Base-by-base conservation (phyloP, 1,140 invertebrate species). In the Cryptotermes secundus region DNA sequence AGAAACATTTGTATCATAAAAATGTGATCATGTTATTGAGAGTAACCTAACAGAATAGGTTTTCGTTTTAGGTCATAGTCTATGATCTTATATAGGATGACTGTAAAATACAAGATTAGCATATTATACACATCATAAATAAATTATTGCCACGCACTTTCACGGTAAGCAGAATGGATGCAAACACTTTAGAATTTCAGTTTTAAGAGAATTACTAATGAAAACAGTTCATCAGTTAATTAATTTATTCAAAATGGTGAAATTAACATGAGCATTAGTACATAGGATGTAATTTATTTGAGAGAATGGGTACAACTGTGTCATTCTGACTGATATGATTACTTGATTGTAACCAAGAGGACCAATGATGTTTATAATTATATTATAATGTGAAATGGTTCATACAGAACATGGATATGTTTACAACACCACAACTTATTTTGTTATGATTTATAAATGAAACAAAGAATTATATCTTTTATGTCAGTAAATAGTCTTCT, bases 361-460 rank as follows among this genome's bases (percentile, higher is more conserved):
- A 72, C 59, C 59, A 72, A 72, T 72, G n/a, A 72, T 31, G 3
- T 72, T 72, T 72, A 72, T 14, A 72, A 72, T 19, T 72, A n/a
- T 72, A 65, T 72, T 72, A 72, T n/a, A 72, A 31, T 12, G n/a
- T 7, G 26, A 72, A n/a, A 72, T 31, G 59, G 26, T 72, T 72
- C 26, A 31, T 72, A 72, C 14, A 16, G n/a, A 72, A n/a, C 59
- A 72, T 31, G 26, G 59, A 72, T n/a, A 72, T 72, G 59, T 72
- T 72, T 31, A 72, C 3, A 72, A 72, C 59, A 72, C 59, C 59
- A 72, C 59, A 72, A 49, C 45, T 72, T 72, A 72, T 72, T 72
- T 72, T 72, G 59, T 72, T 72, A 72, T 72, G 59, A 72, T 72
- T 9, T 72, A 72, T 72, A n/a, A 72, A 72, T 72, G 31, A 72